Evolutionary conservation across 1,140 invertebrate species (phyloP).

Genomic region (Apolygus lucorum): DNA sequence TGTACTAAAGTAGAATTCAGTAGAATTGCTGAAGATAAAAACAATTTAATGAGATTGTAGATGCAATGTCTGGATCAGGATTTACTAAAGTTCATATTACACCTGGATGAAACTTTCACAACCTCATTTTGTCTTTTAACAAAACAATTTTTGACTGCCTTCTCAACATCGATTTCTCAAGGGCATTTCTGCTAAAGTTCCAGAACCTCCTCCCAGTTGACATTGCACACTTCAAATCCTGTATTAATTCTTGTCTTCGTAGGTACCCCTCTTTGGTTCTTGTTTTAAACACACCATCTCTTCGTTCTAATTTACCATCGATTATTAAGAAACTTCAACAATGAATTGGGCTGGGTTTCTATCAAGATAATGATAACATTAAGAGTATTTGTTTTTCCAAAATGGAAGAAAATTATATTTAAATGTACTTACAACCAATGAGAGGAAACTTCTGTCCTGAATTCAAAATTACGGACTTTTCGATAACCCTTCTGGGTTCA

Average conservation of each 20-base stretch:
- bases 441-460: background rate
- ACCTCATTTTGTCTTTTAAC: no score
- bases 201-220: no score
- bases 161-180: no score
- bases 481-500: background rate
- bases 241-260: background rate
- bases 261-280: background rate
- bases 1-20: no score
- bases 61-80: no score
- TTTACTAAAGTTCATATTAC: no score
- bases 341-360: background rate
- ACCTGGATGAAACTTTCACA: no score
- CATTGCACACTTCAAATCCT: background rate
- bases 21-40: no score
- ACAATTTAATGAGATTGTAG: no score
- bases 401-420: background rate
- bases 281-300: background rate
- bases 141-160: no score
- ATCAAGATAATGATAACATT: background rate
- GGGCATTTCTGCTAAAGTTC: no score
- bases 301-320: background rate
- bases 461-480: conserved; percentile 1
- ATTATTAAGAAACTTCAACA: background rate
- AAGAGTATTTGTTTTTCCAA: background rate
- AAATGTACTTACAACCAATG: background rate